A percentile compares a stretch with the other conserved stretches of the same genome.
Conservation (phyloP, 2,113 vertebrate genomes). For the Sander vitreus region DNA sequence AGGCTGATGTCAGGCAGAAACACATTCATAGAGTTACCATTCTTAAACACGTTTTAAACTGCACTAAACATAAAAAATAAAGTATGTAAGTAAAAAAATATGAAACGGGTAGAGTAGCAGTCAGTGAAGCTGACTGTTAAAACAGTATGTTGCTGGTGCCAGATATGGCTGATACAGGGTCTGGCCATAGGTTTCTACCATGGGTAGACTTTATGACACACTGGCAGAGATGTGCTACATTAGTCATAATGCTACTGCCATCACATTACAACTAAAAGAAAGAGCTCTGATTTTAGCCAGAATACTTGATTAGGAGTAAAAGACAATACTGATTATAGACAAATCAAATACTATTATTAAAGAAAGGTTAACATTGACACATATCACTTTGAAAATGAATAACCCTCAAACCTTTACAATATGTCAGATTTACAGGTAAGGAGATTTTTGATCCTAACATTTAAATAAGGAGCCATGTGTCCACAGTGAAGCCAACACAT, state of each 20-base stretch:
- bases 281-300: conserved; percentile 52
- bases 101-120: conserved; percentile 34
- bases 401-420: conserved; percentile 69
- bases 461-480: conserved; percentile 54
- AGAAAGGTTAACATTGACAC: conserved; percentile 44
- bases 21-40: conserved; percentile 69
- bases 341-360: conserved; percentile 60
- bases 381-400: conserved; percentile 72
- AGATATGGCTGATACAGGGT: conserved; percentile 65
- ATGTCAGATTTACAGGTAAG: conserved; percentile 66
- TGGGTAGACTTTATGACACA: conserved; percentile 50
- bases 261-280: conserved; percentile 58
- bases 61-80: conserved; percentile 27
- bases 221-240: conserved; percentile 78
- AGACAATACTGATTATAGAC: conserved; percentile 74
- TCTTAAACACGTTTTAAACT: conserved; percentile 54
- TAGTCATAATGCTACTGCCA: conserved; percentile 73
- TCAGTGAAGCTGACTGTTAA: conserved; percentile 38
- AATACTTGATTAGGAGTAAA: conserved; percentile 69
- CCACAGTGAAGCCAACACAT: conserved; percentile 47
- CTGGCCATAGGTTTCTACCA: conserved; percentile 54
- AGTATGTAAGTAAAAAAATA: neutral
- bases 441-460: conserved; percentile 51
- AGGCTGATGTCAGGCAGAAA: conserved; percentile 52
- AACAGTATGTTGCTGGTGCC: conserved; percentile 71